Evolutionary conservation across 2,888 invertebrate genomes (phyloP).

Genomic region (Hirtodrosophila alboralis): DNA sequence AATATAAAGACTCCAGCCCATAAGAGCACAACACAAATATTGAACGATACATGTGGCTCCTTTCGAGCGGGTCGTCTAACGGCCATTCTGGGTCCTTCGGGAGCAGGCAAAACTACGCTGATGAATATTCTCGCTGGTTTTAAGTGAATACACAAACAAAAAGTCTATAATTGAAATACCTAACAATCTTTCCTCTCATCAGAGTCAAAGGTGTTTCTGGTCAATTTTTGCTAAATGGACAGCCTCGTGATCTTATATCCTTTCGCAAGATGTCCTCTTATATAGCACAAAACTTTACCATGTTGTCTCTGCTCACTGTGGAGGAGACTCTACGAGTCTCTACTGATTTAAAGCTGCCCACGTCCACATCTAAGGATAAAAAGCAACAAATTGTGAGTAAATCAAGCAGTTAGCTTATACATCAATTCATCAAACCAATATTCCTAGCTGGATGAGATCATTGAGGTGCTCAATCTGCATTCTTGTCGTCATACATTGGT

Average conservation of each 20-base stretch:
- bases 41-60: slow-evolving; percentile 86
- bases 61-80: slow-evolving; percentile 87
- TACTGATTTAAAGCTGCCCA: slow-evolving; percentile 92
- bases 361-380: slow-evolving; percentile 86
- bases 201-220: slow-evolving; percentile 86
- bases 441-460: slow-evolving; percentile 90
- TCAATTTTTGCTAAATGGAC: slow-evolving; percentile 88
- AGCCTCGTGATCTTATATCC: slow-evolving; percentile 86
- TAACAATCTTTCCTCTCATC: not conserved
- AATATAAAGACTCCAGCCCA: slow-evolving; percentile 37
- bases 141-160: slow-evolving; percentile 84
- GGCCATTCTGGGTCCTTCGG: slow-evolving; percentile 89
- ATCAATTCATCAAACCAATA: not conserved
- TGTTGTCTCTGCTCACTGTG: slow-evolving; percentile 92
- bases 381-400: slow-evolving; percentile 88
- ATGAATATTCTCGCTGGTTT: slow-evolving; percentile 90
- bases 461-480: slow-evolving; percentile 89
- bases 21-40: slow-evolving; percentile 80
- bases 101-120: slow-evolving; percentile 91
- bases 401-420: too few relatives aligned
- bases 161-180: too few relatives aligned
- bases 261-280: slow-evolving; percentile 88
- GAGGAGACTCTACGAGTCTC: slow-evolving; percentile 92
- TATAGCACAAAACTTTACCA: slow-evolving; percentile 93
- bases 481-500: slow-evolving; percentile 88